Evolutionary conservation across 2,888 invertebrate species (phyloP).

Genomic region (Malachius bipustulatus): DNA sequence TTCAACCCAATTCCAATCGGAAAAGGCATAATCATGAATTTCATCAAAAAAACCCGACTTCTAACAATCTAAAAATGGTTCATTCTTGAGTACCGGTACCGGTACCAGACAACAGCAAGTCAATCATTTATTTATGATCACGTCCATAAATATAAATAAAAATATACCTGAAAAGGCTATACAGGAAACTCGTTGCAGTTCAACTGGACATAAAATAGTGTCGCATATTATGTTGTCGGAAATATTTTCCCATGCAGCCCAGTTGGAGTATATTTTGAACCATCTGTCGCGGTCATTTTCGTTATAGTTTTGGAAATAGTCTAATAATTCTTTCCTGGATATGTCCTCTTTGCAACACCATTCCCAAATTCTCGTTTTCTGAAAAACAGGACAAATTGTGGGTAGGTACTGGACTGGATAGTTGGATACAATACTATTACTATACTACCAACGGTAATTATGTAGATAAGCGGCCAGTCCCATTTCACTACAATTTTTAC

Average conservation of each 20-base stretch:
- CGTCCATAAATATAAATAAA: neutral
- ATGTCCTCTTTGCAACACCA: conserved; percentile 33
- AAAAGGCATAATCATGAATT: too few species aligned
- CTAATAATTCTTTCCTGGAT: conserved; percentile 29
- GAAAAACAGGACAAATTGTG: conserved; percentile 15
- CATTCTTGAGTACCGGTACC: too few species aligned
- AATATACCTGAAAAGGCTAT: conserved; percentile 30
- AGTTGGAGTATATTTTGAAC: conserved; percentile 31
- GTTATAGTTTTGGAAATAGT: conserved; percentile 29
- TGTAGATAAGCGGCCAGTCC: too few species aligned
- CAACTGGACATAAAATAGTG: conserved; percentile 27
- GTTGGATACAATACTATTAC: too few species aligned
- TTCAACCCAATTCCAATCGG: too few species aligned
- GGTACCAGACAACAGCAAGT: too few species aligned
- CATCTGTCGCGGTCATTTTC: conserved; percentile 25
- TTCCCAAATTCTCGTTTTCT: conserved; percentile 33
- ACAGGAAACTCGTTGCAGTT: conserved; percentile 30
- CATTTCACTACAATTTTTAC: too few species aligned
- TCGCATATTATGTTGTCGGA: conserved; percentile 27
- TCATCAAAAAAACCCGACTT: too few species aligned
- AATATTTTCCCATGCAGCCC: conserved; percentile 31
- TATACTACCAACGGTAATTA: too few species aligned
- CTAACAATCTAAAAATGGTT: too few species aligned
- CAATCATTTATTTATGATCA: too few species aligned
- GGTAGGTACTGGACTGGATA: too few species aligned